These are phyloP conservation scores for Verasper variegatus DNA, from an alignment of 2,113 vertebrate genomes.

Conservation along the genomic window DNA sequence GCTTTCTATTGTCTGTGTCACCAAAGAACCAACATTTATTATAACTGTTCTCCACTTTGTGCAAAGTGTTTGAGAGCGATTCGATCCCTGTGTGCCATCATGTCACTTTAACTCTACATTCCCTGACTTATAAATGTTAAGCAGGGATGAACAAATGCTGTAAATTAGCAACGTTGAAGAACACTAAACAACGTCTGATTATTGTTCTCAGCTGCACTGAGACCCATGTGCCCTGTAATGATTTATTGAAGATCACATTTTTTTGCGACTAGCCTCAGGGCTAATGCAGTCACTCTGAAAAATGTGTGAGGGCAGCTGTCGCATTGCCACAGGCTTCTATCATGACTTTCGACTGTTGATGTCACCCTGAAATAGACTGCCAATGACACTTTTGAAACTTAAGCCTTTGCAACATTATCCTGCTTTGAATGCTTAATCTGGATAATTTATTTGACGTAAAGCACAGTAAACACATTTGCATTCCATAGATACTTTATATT, in stretches of 20 bases:
- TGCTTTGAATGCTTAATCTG: slow-evolving; percentile 21
- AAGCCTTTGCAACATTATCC: slow-evolving; percentile 22
- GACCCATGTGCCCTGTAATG: slow-evolving; percentile 52
- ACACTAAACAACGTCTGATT: slow-evolving; percentile 44
- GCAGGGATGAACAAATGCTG: neutral
- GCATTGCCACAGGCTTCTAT: slow-evolving; percentile 31
- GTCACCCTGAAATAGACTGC: slow-evolving; percentile 47
- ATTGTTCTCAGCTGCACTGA: slow-evolving; percentile 46
- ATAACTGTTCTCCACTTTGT: neutral
- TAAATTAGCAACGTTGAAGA: slow-evolving; percentile 26
- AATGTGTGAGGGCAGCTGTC: slow-evolving; percentile 71
- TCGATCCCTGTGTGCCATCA: slow-evolving; percentile 7
- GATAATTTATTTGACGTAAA: slow-evolving; percentile 1
- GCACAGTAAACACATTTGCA: neutral
- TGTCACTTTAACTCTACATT: slow-evolving; percentile 17
- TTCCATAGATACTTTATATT: neutral
- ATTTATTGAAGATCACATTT: slow-evolving; percentile 70
- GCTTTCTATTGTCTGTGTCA: neutral
- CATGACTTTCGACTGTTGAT: slow-evolving; percentile 39
- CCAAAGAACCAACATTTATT: neutral
- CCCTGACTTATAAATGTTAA: slow-evolving; percentile 24
- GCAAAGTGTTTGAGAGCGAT: neutral
- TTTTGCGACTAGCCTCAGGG: slow-evolving; percentile 60
- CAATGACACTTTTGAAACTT: slow-evolving; percentile 27
- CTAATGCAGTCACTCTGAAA: slow-evolving; percentile 63